A percentile compares a stretch with the other conserved stretches of the same genome.
These are phyloP conservation scores for Atherinosoma microstoma DNA, from an alignment of 2,797 vertebrate species.

Conservation along the genomic window DNA sequence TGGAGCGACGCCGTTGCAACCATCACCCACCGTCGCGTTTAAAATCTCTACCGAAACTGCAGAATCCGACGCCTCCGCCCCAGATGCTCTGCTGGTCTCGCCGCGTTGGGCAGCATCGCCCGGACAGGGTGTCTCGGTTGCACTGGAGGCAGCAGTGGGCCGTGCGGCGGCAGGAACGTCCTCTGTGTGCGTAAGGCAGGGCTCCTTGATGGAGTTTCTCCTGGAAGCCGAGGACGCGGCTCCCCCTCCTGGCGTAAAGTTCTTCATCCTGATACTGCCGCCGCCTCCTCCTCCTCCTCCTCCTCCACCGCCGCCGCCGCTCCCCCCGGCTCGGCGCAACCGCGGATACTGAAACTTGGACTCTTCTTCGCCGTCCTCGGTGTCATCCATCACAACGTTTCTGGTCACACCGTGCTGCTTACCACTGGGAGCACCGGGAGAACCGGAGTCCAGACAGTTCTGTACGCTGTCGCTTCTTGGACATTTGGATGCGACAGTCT, in stretches of 20 bases:
- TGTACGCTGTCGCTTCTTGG: constrained; percentile 71
- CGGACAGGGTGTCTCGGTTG: constrained; percentile 75
- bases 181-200: constrained; percentile 78
- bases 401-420: constrained; percentile 72
- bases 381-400: constrained; percentile 80
- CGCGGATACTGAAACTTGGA: constrained; percentile 86
- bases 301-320: constrained; percentile 76
- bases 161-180: constrained; percentile 75
- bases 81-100: constrained; percentile 71
- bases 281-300: constrained; percentile 69
- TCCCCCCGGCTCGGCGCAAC: constrained; percentile 81
- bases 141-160: constrained; percentile 75
- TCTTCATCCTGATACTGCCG: constrained; percentile 86
- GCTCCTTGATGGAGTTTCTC: constrained; percentile 81
- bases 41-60: constrained; percentile 69
- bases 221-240: constrained; percentile 82
- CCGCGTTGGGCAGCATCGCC: constrained; percentile 81
- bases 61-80: constrained; percentile 69
- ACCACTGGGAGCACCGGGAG: constrained; percentile 49
- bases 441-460: constrained; percentile 69
- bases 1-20: constrained; percentile 73
- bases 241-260: constrained; percentile 87
- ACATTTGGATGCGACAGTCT: constrained; percentile 66
- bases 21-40: constrained; percentile 75
- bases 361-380: constrained; percentile 82